Evolutionary conservation across 2,888 invertebrate species (phyloP), one percentile per base, ranked within the genome.

Genomic region (Coleophora deauratella): DNA sequence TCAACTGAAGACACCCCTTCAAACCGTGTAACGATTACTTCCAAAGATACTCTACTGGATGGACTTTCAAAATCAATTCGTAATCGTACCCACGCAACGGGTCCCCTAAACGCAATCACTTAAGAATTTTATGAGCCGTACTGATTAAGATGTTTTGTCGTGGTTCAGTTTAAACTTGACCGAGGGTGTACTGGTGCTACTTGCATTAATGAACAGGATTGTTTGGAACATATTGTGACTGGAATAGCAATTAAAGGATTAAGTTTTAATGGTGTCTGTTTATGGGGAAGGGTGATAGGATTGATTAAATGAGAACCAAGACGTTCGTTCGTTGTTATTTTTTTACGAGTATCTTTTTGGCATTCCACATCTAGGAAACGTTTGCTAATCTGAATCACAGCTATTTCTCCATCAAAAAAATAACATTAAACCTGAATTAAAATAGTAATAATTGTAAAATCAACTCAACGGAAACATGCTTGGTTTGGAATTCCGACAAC

Each of bases 61-160:
- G 71, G 73, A 73, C 72, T 77, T 72, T 71, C 61, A 51, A 72
- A 82, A 82, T 84, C 79, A 78, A 79, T 78, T 79, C 66, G 60
- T 10, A 21, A 21, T 21, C 21, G 21, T 62, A 60, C 66, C 70
- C 79, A 81, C 75, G 76, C 76, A 72, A 76, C 63, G 57, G 65
- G 61, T 75, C 67, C 79, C 76, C 63, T 55, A 49, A 50, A 66
- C 60, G 77, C 75, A 85, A 85, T 84, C 84, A 85, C 85, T 85
- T 82, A 85, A 77, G 74, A 74, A 76, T 73, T 84, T 80, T 84
- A 85, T 84, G 82, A 79, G 73, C 66, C 82, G 81, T 72, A 77
- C 78, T 82, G 79, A 85, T 85, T 81, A 84, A 84, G 85, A 85
- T 84, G 79, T 79, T 79, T 77, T 76, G 76, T 78, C 62, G 68